Base-by-base conservation (phyloP, 2,888 invertebrate genomes). In the Phalangium opilio region DNA sequence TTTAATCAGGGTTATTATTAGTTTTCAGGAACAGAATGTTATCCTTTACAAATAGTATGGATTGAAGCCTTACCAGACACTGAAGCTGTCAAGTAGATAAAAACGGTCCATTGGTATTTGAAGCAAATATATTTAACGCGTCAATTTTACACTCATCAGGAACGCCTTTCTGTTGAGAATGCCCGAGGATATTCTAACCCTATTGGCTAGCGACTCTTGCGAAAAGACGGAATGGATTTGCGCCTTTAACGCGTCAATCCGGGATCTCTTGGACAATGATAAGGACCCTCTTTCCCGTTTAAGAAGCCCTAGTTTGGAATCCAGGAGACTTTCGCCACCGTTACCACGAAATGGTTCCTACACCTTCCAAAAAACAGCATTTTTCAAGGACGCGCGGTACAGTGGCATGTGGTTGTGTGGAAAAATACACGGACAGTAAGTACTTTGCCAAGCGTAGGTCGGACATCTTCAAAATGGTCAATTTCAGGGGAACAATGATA, bases 331-430 rank as follows among this genome's bases (percentile, higher is more conserved):
- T 49, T 76, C 77, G 57, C 80, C 83, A 0, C 82, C 83, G 0
- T 70, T 76, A 35, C 69, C 77, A 3, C 74, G 89, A 44, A 77
- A 77, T 34, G 82, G 83, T 0, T 73, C 72, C 15, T 79, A 83
- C 60, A 73, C 75, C 1, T 87, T 82, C 63, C 74, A 75, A 10
- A 83, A 81, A 63, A 77, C 75, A 62, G 64, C 73, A 1, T 73
- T 75, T 59, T 84, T 76, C 60, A 80, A 83, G 63, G 81, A 81
- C 57, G 82, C 84, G 0, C 79, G 75, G 54, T 89, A 86, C 58
- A 75, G 71, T 45, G 90, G 75, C 0, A 73, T 79, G 48, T 90
- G 89, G 89, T 65, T 77, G 50, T 79, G 78, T 61, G 86, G 83
- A 0, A 80, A 83, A 62, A 73, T 86, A 60, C 83, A 89, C 63